These are phyloP conservation scores for Agonopterix heracliana DNA, from an alignment of 2,888 invertebrate genomes.

Conservation along the genomic window DNA sequence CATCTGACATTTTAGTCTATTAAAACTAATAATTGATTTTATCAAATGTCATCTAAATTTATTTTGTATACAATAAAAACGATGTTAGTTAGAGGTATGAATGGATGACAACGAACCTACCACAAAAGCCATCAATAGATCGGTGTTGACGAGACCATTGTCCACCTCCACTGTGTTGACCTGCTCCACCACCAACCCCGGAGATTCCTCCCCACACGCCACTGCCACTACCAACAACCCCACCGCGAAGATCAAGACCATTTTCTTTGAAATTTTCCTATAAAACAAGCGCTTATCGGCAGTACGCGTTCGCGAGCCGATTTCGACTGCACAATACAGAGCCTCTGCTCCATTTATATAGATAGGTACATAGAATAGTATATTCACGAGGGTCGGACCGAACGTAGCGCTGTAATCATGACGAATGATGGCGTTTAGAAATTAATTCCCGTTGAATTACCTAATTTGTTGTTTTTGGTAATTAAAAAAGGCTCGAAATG, in stretches of 20 bases:
- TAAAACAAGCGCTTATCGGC: constrained; percentile 25
- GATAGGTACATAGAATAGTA: constrained; percentile 44
- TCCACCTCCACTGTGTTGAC: constrained; percentile 25
- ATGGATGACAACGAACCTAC: constrained; percentile 35
- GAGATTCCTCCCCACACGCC: constrained; percentile 29
- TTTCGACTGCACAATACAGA: constrained; percentile 61
- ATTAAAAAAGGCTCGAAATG: too few relatives aligned
- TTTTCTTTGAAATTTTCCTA: constrained; percentile 16
- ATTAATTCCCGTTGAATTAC: too few relatives aligned
- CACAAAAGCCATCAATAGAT: constrained; percentile 51
- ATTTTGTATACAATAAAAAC: background rate
- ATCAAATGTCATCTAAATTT: too few relatives aligned
- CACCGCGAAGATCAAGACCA: constrained; percentile 34
- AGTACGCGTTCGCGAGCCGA: constrained; percentile 22
- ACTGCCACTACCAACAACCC: constrained; percentile 23
- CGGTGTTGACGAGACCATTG: constrained; percentile 37
- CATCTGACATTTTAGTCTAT: too few relatives aligned
- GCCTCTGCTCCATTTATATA: constrained; percentile 66
- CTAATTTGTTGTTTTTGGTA: too few relatives aligned
- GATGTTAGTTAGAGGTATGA: background rate
- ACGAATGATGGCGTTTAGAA: too few relatives aligned
- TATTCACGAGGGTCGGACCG: constrained; percentile 35
- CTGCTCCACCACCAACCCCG: constrained; percentile 28
- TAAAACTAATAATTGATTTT: too few relatives aligned
- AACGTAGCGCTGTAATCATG: constrained; percentile 1